Base-by-base conservation (phyloP, 2,797 vertebrate genomes). In the Falco concolor region DNA sequence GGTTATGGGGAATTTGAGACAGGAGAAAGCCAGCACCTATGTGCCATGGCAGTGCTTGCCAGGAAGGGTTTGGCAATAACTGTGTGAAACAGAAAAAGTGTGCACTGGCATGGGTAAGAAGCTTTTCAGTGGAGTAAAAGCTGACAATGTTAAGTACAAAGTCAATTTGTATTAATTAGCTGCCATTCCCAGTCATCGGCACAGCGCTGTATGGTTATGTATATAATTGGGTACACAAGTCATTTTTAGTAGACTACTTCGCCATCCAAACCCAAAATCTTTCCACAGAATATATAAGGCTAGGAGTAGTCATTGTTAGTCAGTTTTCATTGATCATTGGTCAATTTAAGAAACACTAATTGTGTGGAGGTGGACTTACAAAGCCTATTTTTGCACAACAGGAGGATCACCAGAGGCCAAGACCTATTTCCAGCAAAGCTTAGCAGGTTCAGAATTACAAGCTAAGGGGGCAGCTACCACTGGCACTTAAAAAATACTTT, bases 401-500 rank as follows among this genome's bases (percentile, higher is more conserved):
- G 4, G 18, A 84, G 32, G 47, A 89, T 64, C 82, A 94, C 11
- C 13, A 9, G 74, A 96, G 86, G 82, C 52, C 69, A 94, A 64
- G 61, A 50, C 77, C 64, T 93, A 87, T 95, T 96, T 95, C 57
- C 75, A 93, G 83, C 34, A 95, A 86, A 83, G 64, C 72, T 96
- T 84, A 92, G 81, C 69, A 85, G 81, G 69, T 76, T 95, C 78
- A 82, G 63, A 94, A 93, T 72, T 59, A 85, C 53, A 47, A 73
- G 44, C 73, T 75, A 92, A 90, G 24, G 36, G 30, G 45, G 20
- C 12, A 75, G 30, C 27, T 54, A 64, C 45, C 8, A 68, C 12
- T 57, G 47, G 23, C 68, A 56, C 27, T 76, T 57, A 64, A 27
- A 53, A 79, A 95, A 84, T 34, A 67, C 9, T 50, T 63, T 9